Conservation (phyloP, 2,797 vertebrate genomes). For the Gymnodraco acuticeps region DNA sequence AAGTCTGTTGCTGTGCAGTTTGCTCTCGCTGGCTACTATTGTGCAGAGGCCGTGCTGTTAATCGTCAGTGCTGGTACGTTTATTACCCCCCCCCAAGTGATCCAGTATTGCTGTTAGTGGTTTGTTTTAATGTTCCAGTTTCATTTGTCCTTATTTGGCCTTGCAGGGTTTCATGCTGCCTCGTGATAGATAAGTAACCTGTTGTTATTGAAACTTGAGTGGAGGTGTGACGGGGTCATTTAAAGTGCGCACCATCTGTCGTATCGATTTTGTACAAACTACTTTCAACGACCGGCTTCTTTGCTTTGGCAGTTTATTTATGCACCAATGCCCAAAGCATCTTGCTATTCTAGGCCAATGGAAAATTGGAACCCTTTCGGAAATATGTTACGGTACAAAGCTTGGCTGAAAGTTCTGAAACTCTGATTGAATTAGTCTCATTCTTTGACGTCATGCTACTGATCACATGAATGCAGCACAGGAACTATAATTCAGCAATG, state of each 20-base stretch:
- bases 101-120: not conserved
- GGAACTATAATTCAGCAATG: not conserved
- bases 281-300: constrained; percentile 35
- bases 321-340: constrained; percentile 58
- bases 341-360: constrained; percentile 63
- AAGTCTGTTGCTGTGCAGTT: constrained; percentile 23
- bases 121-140: not conserved
- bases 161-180: not conserved
- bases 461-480: constrained; percentile 1
- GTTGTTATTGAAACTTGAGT: constrained; percentile 49
- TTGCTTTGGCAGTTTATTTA: constrained; percentile 48
- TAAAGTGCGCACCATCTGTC: constrained; percentile 61
- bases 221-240: constrained; percentile 20
- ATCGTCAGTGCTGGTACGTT: constrained; percentile 4
- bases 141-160: not conserved
- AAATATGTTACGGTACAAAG: constrained; percentile 37
- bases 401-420: constrained; percentile 5
- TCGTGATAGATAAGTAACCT: constrained; percentile 24
- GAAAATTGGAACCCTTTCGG: constrained; percentile 61
- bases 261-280: constrained; percentile 43
- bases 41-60: constrained; percentile 1
- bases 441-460: not conserved
- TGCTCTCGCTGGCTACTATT: not conserved
- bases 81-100: not conserved
- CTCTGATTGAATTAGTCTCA: not conserved